Conservation (phyloP, 1,140 invertebrate species). For the Anastrepha obliqua region DNA sequence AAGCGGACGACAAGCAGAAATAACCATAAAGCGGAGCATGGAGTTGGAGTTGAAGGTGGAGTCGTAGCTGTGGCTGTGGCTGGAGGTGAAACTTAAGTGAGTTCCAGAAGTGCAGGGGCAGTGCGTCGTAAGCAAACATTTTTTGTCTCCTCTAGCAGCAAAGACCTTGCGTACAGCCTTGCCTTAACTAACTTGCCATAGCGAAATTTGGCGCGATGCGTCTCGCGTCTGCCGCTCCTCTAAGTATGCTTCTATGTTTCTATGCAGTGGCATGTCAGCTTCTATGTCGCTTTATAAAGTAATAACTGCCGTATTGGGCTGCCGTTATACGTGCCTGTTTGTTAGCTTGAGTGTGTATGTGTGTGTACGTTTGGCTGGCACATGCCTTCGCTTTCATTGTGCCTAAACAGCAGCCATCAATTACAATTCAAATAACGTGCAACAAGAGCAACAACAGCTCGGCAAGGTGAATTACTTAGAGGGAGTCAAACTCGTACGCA, state of each 20-base stretch:
- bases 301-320: not conserved
- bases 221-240: too few species aligned
- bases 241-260: not conserved
- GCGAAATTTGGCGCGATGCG: too few species aligned
- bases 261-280: not conserved
- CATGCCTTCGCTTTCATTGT: not conserved
- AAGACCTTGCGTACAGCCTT: too few species aligned
- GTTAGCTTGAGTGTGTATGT: not conserved
- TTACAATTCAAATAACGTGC: constrained; percentile 42
- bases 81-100: too few species aligned
- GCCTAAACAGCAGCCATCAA: constrained; percentile 21
- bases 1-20: not conserved
- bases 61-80: too few species aligned
- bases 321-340: not conserved
- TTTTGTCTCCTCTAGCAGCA: too few species aligned
- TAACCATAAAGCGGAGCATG: constrained; percentile 11
- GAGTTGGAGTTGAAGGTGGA: not conserved
- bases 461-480: constrained; percentile 16
- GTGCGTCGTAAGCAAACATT: too few species aligned
- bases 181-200: too few species aligned
- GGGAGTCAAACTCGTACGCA: not conserved
- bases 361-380: not conserved
- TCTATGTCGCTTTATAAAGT: not conserved
- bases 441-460: not conserved
- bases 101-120: too few species aligned